A percentile compares a stretch with the other conserved stretches of the same genome.
These are phyloP conservation scores for Drosophila repleta DNA, from an alignment of 1,140 invertebrate genomes.

Conservation along the genomic window DNA sequence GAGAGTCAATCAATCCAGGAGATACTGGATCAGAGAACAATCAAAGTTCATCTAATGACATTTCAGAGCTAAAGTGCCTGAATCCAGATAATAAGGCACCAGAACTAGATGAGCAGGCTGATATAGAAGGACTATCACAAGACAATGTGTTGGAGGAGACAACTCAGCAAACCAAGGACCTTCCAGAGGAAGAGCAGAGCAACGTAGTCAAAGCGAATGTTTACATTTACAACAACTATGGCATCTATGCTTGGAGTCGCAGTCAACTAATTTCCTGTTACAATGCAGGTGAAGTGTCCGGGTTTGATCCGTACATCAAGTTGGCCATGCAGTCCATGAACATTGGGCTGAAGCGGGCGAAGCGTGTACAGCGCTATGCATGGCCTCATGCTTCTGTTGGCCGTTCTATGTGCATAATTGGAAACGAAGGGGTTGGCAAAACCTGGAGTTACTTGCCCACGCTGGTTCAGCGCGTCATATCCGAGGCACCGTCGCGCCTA, in stretches of 20 bases:
- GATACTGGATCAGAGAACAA: neutral
- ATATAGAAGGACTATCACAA: too few species aligned
- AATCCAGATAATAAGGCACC: too few species aligned
- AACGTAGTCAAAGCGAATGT: neutral
- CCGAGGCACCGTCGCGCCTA: neutral
- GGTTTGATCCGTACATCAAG: neutral
- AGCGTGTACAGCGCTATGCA: slow-evolving; percentile 52
- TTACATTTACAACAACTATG: slow-evolving; percentile 1
- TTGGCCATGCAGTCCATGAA: neutral
- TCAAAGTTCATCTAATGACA: too few species aligned
- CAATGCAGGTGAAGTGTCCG: neutral
- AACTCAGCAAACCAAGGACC: neutral
- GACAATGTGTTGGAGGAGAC: too few species aligned
- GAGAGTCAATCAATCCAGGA: neutral
- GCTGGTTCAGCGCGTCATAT: slow-evolving; percentile 41
- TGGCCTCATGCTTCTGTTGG: slow-evolving; percentile 56
- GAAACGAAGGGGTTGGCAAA: slow-evolving; percentile 53
- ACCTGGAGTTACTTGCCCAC: slow-evolving; percentile 67
- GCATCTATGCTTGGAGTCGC: slow-evolving; percentile 19
- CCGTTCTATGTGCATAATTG: slow-evolving; percentile 54
- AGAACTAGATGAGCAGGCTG: too few species aligned
- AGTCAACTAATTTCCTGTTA: neutral
- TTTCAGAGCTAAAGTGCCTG: too few species aligned
- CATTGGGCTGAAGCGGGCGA: neutral
- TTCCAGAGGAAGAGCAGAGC: neutral